Base-by-base conservation (phyloP, 2,888 invertebrate genomes). In the Anticlea derivata region DNA sequence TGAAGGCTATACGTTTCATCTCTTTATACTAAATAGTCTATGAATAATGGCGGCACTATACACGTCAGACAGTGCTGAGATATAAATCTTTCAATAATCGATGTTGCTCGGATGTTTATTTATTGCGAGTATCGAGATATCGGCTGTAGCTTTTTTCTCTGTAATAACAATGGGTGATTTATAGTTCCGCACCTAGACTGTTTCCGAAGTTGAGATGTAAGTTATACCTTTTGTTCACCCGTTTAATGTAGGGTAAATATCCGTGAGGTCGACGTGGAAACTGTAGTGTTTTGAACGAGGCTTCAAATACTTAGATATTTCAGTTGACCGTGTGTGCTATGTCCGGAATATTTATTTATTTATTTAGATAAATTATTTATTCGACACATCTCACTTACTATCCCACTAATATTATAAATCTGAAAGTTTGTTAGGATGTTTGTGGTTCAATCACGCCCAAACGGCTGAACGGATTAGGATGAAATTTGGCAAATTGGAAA, bases 51-150 rank as follows among this genome's bases (percentile, higher is more conserved):
- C 68, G 61, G 65, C 68, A 78, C 75, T 77, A 73, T 73, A 74
- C 70, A 73, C 79, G 75, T 80, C 74, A 76, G 74, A 73, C 73
- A 70, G 75, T 73, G 69, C 72, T 68, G 65, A 78, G 80, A 84
- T 81, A 88, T 90, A 90, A 87, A 89, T 89, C 88, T 86, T 84
- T 78, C 76, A 77, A 78, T 86, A 87, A 87, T 87, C 85, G 86
- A 83, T 82, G 80, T 75, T 74, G 70, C 70, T 66, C 60, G 67
- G 71, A 77, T 86, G 77, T 86, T 81, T 88, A 87, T 88, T 86
- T 86, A 87, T 87, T 78, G 82, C 75, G 71, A 68, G 69, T 77
- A 81, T 85, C 79, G 76, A 78, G 73, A 77, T 80, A 74, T 77
- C 66, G 66, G 61, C 52, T 56, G 55, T 52, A 61, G 62, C 61